A percentile compares a stretch with the other conserved stretches of the same genome.
phyloP scores from a whole-genome alignment of 2,888 invertebrate genomes.

The Venusia cambrica region DNA sequence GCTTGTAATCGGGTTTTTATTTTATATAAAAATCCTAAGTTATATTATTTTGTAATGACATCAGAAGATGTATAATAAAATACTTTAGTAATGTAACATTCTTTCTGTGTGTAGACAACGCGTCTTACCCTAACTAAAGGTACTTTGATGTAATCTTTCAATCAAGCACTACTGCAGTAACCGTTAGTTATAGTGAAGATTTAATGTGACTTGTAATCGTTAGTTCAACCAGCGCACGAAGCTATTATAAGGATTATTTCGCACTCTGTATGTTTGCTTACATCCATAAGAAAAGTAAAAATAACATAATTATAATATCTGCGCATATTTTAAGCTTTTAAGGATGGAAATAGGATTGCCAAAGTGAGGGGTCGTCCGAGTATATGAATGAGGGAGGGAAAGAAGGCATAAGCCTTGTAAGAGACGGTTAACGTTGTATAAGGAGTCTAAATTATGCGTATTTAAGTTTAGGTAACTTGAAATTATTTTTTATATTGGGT shows the following conservation, averaged over 20 bases:
- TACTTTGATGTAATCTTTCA: conserved; percentile 43
- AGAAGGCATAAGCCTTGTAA: conserved; percentile 43
- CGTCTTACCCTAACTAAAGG: conserved; percentile 42
- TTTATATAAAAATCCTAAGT: conserved; percentile 58
- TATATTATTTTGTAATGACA: conserved; percentile 67
- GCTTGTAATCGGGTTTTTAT: conserved; percentile 74
- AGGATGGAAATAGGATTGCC: conserved; percentile 21
- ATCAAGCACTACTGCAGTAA: conserved; percentile 42
- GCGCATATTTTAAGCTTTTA: conserved; percentile 15
- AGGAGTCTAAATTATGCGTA: conserved; percentile 49
- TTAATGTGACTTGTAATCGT: conserved; percentile 58
- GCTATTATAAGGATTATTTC: conserved; percentile 56
- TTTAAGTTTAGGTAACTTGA: conserved; percentile 62
- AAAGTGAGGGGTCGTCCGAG: conserved; percentile 25
- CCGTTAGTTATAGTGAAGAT: conserved; percentile 46
- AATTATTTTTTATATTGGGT: conserved; percentile 53
- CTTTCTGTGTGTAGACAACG: conserved; percentile 54
- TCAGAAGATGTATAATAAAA: conserved; percentile 70
- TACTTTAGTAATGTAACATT: conserved; percentile 63
- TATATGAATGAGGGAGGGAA: conserved; percentile 24
- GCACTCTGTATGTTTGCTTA: conserved; percentile 44
- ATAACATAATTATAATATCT: conserved; percentile 9
- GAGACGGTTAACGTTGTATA: conserved; percentile 48
- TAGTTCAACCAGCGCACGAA: conserved; percentile 54
- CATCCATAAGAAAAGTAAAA: conserved; percentile 18